Evolutionary conservation across 1,140 invertebrate species (phyloP), one percentile per base, ranked within the genome.

Genomic region (Cydia fagiglandana): DNA sequence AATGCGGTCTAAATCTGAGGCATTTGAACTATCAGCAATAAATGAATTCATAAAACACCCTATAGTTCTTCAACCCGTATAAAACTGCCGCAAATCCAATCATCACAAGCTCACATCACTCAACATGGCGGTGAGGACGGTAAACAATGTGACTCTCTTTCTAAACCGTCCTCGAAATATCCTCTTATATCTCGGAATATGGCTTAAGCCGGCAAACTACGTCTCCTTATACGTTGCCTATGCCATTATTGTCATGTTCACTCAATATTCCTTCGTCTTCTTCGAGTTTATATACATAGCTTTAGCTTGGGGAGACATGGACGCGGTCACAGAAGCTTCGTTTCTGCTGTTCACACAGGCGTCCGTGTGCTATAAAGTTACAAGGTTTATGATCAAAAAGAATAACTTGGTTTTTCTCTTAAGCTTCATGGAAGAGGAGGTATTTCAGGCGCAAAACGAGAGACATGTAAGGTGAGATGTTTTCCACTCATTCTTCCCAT

Each of bases 291-390:
- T 91, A 30, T 91, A 91, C 61, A 84, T 91, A 45, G 77, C 80
- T 1, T 66, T 80, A 2, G 90, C 90, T 0, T 89, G 85, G 86
- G 89, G 88, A 2, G 84, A 91, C 45, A 77, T 91, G 7, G 86
- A 90, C 9, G 85, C 83, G 13, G 83, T 90, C 5, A 90, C 89
- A 4, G 89, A 91, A 68, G 88, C 86, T 0, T 88, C 87, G 0
- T 87, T 87, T 74, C 75, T 91, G 28, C 78, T 91, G 3, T 91
- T 91, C 61, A 91, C 90, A 7, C 87, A 90, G 76, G 87, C 88
- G 0, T 87, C 88, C 1, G 79, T 90, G 3, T 92, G 90, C 78
- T 87, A 87, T 24, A 92, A 92, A 73, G 79, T 80, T 0, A 86
- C 88, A 0, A 83, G 84, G 38, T 88, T 92, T 45, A 74, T 88